Conservation (phyloP, 2,888 invertebrate species). For the Drymonia ruficornis region DNA sequence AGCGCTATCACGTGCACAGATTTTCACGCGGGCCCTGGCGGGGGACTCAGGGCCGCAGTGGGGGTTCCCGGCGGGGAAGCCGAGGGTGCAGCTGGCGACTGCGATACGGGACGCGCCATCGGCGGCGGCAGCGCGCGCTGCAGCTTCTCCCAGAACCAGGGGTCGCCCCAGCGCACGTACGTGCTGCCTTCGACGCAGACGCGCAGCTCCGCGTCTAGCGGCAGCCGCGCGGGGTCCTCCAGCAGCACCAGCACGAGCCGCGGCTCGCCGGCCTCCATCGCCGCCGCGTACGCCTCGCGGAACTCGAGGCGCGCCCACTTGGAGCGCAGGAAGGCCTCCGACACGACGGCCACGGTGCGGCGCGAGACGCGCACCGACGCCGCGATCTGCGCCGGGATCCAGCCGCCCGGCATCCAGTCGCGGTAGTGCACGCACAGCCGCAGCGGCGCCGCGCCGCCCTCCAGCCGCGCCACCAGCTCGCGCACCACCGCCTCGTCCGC, state of each 20-base stretch:
- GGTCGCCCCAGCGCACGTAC: conserved; percentile 91
- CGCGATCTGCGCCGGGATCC: conserved; percentile 22
- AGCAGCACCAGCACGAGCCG: conserved; percentile 25
- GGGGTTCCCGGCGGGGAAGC: too few relatives aligned
- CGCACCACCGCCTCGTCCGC: conserved; percentile 89
- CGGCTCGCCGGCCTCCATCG: conserved; percentile 77
- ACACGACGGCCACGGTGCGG: conserved; percentile 15
- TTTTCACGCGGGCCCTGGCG: too few relatives aligned
- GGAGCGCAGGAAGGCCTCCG: conserved; percentile 48
- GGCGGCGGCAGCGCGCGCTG: conserved; percentile 86
- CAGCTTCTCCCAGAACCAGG: conserved; percentile 92
- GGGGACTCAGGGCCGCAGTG: not conserved
- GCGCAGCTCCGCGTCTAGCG: conserved; percentile 81
- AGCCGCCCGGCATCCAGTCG: conserved; percentile 13
- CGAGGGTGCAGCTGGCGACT: too few relatives aligned
- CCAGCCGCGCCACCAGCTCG: conserved; percentile 87
- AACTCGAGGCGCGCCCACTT: conserved; percentile 88
- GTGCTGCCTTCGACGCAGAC: not conserved
- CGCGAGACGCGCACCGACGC: conserved; percentile 12
- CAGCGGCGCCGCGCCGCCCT: conserved; percentile 70
- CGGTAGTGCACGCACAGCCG: conserved; percentile 76
- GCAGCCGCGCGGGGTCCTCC: conserved; percentile 71
- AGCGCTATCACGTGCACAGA: too few relatives aligned
- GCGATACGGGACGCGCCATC: not conserved
- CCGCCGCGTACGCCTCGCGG: conserved; percentile 81